Evolutionary conservation across 2,113 vertebrate species (phyloP).

Genomic region (Geococcyx californianus): DNA sequence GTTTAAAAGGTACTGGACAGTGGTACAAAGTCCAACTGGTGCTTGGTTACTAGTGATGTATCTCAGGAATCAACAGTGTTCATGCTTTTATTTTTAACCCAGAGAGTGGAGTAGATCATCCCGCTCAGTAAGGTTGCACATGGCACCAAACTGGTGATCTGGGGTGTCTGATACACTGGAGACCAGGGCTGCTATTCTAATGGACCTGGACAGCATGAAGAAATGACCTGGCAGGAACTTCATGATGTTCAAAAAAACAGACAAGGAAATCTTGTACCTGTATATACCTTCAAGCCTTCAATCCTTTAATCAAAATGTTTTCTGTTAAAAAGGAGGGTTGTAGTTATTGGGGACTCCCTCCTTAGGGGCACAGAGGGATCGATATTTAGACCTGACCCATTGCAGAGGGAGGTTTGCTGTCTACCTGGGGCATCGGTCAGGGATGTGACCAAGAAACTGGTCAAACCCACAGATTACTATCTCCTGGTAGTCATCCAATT

Average conservation of each 20-base stretch:
- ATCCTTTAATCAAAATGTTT: no score
- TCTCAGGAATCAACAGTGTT: background rate
- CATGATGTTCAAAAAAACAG: background rate
- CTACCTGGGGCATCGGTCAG: no score
- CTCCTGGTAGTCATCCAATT: no score
- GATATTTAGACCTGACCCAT: no score
- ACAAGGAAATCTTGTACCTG: background rate
- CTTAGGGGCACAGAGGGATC: no score
- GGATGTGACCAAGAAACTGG: no score
- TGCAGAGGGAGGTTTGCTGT: no score
- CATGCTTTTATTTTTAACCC: background rate
- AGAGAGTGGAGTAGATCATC: background rate
- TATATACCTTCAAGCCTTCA: no score
- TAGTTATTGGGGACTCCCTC: no score
- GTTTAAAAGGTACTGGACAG: background rate
- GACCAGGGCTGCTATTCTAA: background rate
- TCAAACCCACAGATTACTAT: no score
- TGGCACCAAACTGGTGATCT: background rate
- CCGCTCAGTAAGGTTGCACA: background rate
- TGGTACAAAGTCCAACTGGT: background rate
- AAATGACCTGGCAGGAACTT: background rate
- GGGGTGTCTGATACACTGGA: background rate
- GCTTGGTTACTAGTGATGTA: background rate
- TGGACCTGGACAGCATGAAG: background rate
- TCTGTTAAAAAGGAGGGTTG: no score